Percentiles rank a stretch among this genome's conserved stretches.
phyloP scores from a whole-genome alignment of 2,113 vertebrate species.

The zebrafish (Danio rerio) region DNA sequence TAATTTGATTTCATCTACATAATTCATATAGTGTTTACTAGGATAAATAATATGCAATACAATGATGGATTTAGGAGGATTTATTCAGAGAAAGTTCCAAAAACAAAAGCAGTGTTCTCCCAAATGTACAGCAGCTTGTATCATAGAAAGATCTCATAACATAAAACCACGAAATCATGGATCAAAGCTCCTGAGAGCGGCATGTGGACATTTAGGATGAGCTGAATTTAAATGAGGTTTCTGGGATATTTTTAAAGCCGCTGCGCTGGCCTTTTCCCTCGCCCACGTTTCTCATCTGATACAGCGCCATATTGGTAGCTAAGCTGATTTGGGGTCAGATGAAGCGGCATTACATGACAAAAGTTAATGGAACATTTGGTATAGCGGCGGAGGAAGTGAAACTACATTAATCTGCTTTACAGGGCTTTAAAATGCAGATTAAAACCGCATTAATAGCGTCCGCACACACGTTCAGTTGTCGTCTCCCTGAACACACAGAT shows the following conservation, averaged over 20 bases:
- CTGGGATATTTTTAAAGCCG: constrained; percentile 65
- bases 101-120: not conserved
- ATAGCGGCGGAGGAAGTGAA: constrained; percentile 57
- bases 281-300: constrained; percentile 52
- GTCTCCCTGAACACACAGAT: constrained; percentile 54
- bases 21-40: not conserved
- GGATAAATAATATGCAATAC: no score
- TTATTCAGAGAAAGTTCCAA: not conserved
- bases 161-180: not conserved
- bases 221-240: constrained; percentile 63
- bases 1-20: no score
- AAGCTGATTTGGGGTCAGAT: constrained; percentile 46
- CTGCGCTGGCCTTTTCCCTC: constrained; percentile 51
- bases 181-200: not conserved
- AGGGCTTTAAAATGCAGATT: constrained; percentile 73
- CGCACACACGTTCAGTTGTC: constrained; percentile 52
- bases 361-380: constrained; percentile 49
- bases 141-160: not conserved
- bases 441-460: constrained; percentile 60
- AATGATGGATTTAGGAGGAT: not conserved
- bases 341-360: constrained; percentile 38
- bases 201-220: constrained; percentile 66
- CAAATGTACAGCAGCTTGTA: not conserved
- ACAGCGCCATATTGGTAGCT: constrained; percentile 52
- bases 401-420: constrained; percentile 70